phyloP scores from a whole-genome alignment of 2,888 invertebrate genomes.

The Hipparchia semele region DNA sequence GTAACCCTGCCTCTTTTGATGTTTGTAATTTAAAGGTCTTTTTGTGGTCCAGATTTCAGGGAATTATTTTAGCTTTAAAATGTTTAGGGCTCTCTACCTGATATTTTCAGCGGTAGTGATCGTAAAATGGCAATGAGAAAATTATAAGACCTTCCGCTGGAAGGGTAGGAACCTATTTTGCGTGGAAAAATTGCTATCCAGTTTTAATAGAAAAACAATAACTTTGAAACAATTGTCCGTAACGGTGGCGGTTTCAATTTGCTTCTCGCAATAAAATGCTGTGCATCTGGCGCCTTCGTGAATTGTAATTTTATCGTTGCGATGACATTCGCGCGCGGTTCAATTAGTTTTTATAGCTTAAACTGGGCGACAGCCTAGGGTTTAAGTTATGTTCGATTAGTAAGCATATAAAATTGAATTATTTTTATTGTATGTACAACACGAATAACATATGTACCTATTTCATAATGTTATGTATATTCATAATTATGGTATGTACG shows the following conservation, averaged over 20 bases:
- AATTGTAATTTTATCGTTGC: slow-evolving; percentile 73
- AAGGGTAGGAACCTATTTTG: neutral
- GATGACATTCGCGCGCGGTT: slow-evolving; percentile 69
- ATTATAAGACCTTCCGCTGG: neutral
- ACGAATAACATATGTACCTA: too few species aligned
- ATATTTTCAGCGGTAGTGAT: too few species aligned
- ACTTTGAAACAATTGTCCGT: slow-evolving; percentile 63
- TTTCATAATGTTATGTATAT: too few species aligned
- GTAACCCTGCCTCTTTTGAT: too few species aligned
- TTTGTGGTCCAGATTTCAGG: too few species aligned
- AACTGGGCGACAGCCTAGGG: slow-evolving; percentile 41
- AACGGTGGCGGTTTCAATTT: slow-evolving; percentile 71
- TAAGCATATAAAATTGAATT: slow-evolving; percentile 7
- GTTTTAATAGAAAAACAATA: slow-evolving; percentile 76
- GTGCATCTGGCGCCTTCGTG: slow-evolving; percentile 72
- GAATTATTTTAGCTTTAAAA: too few species aligned
- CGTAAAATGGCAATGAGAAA: too few species aligned
- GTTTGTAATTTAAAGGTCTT: too few species aligned
- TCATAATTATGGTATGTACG: too few species aligned
- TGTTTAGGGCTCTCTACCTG: too few species aligned
- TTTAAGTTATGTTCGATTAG: slow-evolving; percentile 20
- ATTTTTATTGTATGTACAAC: neutral
- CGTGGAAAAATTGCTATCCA: slow-evolving; percentile 44
- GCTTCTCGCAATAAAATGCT: slow-evolving; percentile 66
- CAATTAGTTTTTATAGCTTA: slow-evolving; percentile 70